Base-by-base conservation (phyloP, 1,140 invertebrate genomes). In the Geopemphigus sp. region DNA sequence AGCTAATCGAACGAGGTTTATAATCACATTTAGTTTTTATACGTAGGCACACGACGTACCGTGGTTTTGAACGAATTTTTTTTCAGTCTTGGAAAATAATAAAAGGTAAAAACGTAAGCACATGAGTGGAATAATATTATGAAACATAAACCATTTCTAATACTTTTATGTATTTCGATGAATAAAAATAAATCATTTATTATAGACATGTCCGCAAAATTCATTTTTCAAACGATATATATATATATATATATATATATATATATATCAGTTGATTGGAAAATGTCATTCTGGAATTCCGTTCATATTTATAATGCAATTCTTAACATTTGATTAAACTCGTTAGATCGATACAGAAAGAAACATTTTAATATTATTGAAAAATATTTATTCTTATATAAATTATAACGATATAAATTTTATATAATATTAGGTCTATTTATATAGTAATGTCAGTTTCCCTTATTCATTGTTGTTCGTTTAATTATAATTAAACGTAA, bases 151-250 rank as follows among this genome's bases (percentile, higher is more conserved):
- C 5, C 5, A 64, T 45, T 45, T 66, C 29, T 14, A 45, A 45
- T 45, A 8, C n/a, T 45, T 66, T 22, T 22, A n/a, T 8, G 59
- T 1, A 2, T 63, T 63, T 32, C 15, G 22, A 39, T 15, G 24
- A 32, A 12, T 63, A 11, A 4, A 6, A 64, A 39, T 45, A 10
- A 64, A 22, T 64, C 29, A 22, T 64, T 5, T 64, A 64, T 45
- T 39, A 64, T n/a, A n/a, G 45, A 68, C 39, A 14, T 24, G 64
- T 68, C n/a, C 11, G 32, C n/a, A 68, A 66, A 68, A 64, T 8
- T 19, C 47, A 68, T 15, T 50, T 68, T 3, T 47, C 66, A 22
- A 47, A 26, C 45, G 39, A 68, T 50, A 50, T 5, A 11, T 45
- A 45, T 11, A n/a, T n/a, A n/a, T n/a, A n/a, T n/a, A n/a, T n/a